A percentile compares a stretch with the other conserved stretches of the same genome.
Conservation (phyloP, 2,113 vertebrate species). For the Oncorhynchus masou region DNA sequence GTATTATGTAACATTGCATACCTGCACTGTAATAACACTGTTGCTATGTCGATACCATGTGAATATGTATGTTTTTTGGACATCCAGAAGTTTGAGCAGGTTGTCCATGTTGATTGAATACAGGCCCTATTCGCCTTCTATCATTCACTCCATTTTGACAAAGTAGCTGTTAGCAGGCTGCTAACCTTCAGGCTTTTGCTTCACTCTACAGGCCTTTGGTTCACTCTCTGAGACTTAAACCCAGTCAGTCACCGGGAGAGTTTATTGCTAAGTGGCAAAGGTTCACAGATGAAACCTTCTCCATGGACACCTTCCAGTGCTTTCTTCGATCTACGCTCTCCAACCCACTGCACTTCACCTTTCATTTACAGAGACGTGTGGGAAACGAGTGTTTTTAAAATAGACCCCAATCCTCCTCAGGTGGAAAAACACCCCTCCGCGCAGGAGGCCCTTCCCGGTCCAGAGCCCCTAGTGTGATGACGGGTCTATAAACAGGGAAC, state of each 20-base stretch:
- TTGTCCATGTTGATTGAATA: not conserved
- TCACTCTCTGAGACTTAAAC: not conserved
- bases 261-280: not conserved
- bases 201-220: not conserved
- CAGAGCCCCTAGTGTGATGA: not conserved
- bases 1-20: too few species aligned
- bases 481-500: not conserved
- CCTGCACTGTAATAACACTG: too few species aligned
- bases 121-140: not conserved
- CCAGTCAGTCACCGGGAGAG: not conserved
- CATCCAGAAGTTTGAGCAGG: not conserved
- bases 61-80: too few species aligned
- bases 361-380: conserved; percentile 1
- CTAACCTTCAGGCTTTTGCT: not conserved
- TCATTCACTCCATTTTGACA: not conserved
- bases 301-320: not conserved
- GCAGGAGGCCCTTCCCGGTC: not conserved
- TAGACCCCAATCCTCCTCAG: not conserved
- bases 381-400: conserved; percentile 11
- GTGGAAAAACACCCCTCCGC: not conserved
- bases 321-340: not conserved
- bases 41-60: too few species aligned
- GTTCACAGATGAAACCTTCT: not conserved
- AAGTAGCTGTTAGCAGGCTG: not conserved
- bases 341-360: not conserved